A percentile compares a stretch with the other conserved stretches of the same genome.
Conservation (phyloP, 2,797 vertebrate species). For the Clarias pachynema region DNA sequence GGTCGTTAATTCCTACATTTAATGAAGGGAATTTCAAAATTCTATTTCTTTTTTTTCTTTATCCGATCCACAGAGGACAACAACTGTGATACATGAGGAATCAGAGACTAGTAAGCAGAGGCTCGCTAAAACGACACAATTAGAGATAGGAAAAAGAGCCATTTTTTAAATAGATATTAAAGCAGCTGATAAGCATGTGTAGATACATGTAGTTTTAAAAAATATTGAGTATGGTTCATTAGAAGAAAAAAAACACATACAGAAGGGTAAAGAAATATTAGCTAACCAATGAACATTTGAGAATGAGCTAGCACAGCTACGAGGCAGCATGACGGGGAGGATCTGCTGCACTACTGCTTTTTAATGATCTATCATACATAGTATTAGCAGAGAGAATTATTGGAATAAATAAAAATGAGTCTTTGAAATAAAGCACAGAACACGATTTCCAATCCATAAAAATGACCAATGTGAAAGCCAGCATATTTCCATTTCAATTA, state of each 20-base stretch:
- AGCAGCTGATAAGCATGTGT: not conserved
- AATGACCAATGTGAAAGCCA: not conserved
- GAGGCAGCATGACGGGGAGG: not conserved
- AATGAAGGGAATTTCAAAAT: too few species aligned
- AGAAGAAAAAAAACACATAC: not conserved
- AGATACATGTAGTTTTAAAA: not conserved
- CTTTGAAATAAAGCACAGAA: not conserved
- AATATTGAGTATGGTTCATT: not conserved
- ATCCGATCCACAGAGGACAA: too few species aligned
- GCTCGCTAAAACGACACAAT: not conserved
- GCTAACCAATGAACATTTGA: not conserved
- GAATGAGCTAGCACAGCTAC: not conserved
- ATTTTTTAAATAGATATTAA: not conserved
- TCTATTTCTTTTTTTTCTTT: too few species aligned
- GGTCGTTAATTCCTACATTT: too few species aligned
- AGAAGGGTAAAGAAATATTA: not conserved
- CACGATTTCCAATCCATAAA: not conserved
- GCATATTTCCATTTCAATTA: not conserved
- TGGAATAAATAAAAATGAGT: not conserved
- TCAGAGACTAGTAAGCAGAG: not conserved
- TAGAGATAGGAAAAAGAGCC: not conserved
- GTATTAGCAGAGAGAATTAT: not conserved
- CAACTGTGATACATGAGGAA: not conserved
- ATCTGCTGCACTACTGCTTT: not conserved
- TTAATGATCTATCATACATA: not conserved